phyloP scores from a whole-genome alignment of 2,888 invertebrate genomes.

The Thysanoteuthis rhombus region DNA sequence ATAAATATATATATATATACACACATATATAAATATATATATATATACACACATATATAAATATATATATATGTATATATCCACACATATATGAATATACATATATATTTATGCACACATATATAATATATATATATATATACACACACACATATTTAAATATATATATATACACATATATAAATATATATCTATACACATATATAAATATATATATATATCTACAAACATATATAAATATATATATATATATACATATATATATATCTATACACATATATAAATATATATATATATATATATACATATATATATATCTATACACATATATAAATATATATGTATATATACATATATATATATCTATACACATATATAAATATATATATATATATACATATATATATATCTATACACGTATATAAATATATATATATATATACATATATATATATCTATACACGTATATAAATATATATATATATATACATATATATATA shows the following conservation, averaged over 20 bases:
- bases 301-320: neutral
- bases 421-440: neutral
- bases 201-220: neutral
- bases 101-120: neutral
- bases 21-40: neutral
- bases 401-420: neutral
- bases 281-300: neutral
- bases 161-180: neutral
- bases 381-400: neutral
- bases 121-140: neutral
- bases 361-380: neutral
- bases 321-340: neutral
- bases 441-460: neutral
- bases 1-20: neutral
- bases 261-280: neutral
- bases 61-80: neutral
- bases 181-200: neutral
- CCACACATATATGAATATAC: neutral
- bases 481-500: neutral
- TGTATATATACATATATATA: constrained; percentile 22
- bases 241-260: neutral
- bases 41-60: neutral
- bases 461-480: neutral
- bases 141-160: neutral
- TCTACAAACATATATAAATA: too few species aligned